These are phyloP conservation scores for Dinoponera quadriceps DNA, from an alignment of 1,140 invertebrate genomes.

Conservation along the genomic window DNA sequence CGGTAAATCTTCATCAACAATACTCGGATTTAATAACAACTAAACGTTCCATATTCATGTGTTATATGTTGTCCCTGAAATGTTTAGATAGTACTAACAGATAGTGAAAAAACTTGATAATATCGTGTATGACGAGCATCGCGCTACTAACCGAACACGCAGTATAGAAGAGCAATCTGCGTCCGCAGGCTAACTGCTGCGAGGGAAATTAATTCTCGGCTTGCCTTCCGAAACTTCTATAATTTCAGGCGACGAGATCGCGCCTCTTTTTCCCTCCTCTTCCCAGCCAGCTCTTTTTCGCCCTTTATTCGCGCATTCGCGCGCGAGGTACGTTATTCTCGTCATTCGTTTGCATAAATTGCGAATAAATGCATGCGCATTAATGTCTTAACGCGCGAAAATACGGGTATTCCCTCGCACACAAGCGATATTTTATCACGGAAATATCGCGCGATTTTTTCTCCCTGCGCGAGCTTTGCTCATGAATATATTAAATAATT, in stretches of 20 bases:
- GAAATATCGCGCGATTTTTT: neutral
- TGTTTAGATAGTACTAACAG: neutral
- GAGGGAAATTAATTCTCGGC: constrained; percentile 37
- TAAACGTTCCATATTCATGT: too few species aligned
- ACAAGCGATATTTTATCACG: neutral
- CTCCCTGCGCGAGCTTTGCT: neutral
- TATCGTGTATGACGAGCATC: too few species aligned
- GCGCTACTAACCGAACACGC: neutral
- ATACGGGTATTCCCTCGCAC: neutral
- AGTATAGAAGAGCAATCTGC: neutral
- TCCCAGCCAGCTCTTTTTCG: neutral
- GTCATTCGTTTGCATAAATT: constrained; percentile 36
- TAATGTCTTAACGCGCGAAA: neutral
- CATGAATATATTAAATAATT: neutral
- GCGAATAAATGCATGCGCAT: constrained; percentile 41
- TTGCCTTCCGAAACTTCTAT: constrained; percentile 39
- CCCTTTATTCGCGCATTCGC: neutral
- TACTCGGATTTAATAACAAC: neutral
- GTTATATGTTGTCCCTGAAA: neutral
- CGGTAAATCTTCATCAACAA: neutral
- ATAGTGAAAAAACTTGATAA: neutral
- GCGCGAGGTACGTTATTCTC: constrained; percentile 7
- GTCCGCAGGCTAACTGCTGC: constrained; percentile 22
- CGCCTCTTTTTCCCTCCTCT: neutral
- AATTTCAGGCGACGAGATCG: constrained; percentile 27